Percentiles rank a stretch among this genome's conserved stretches.
Conservation (phyloP, 2,888 invertebrate genomes). For the Eurytoma adleriae region DNA sequence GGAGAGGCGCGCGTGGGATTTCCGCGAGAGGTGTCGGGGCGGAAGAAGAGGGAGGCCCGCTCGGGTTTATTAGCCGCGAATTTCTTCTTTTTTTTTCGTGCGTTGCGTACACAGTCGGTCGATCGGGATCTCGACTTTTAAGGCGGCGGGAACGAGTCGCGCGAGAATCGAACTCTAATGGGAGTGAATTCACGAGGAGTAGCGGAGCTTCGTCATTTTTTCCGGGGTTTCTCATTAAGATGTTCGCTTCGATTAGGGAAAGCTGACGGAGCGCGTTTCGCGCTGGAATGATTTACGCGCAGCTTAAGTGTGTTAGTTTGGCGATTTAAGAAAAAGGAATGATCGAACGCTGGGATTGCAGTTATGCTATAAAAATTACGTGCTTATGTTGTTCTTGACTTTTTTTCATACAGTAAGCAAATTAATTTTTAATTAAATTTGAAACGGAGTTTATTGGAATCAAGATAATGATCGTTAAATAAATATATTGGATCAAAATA, state of each 20-base stretch:
- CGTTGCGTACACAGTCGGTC: background rate
- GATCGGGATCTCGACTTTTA: slow-evolving; percentile 7
- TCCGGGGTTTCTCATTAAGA: slow-evolving; percentile 18
- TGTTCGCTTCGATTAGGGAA: slow-evolving; percentile 10
- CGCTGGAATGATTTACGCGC: too few relatives aligned
- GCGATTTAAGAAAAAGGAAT: background rate
- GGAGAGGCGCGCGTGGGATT: background rate
- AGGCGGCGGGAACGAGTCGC: slow-evolving; percentile 3
- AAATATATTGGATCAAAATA: too few relatives aligned
- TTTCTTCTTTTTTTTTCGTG: background rate
- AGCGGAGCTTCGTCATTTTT: slow-evolving; percentile 2
- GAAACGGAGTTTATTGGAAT: too few relatives aligned
- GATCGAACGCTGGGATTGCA: background rate
- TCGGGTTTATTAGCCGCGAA: background rate
- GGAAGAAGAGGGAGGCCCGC: background rate
- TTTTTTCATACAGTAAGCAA: too few relatives aligned
- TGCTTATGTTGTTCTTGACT: too few relatives aligned
- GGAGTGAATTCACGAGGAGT: background rate
- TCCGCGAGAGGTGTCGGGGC: slow-evolving; percentile 3
- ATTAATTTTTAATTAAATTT: too few relatives aligned
- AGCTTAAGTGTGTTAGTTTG: too few relatives aligned
- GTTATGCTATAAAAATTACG: too few relatives aligned
- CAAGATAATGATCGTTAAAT: too few relatives aligned
- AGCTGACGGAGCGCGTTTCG: too few relatives aligned
- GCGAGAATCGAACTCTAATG: background rate